Conservation (phyloP, 2,888 invertebrate species). For the Busseola fusca region DNA sequence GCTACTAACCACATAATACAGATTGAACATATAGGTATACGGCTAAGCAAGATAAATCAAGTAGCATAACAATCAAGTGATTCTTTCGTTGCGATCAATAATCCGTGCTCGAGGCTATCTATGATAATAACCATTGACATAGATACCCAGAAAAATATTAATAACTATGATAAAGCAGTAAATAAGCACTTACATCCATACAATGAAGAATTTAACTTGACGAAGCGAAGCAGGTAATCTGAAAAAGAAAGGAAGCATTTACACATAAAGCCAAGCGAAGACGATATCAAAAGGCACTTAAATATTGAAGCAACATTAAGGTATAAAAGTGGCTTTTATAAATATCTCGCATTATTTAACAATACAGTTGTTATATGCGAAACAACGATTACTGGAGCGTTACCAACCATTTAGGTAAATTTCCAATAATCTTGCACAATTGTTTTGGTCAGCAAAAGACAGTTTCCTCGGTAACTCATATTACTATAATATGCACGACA, state of each 20-base stretch:
- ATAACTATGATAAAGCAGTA: constrained; percentile 45
- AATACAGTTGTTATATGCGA: neutral
- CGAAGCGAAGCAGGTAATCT: constrained; percentile 63
- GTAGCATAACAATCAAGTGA: constrained; percentile 14
- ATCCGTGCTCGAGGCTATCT: constrained; percentile 23
- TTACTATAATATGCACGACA: neutral
- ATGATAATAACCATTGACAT: constrained; percentile 36
- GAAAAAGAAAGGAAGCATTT: constrained; percentile 67
- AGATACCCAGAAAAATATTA: constrained; percentile 25
- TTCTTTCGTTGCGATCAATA: constrained; percentile 32
- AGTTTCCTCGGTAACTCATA: neutral
- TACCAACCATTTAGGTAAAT: neutral
- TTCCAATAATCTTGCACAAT: neutral
- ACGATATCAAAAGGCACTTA: constrained; percentile 39
- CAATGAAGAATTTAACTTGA: constrained; percentile 63
- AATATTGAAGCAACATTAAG: constrained; percentile 29
- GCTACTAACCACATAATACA: neutral
- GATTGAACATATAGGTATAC: neutral
- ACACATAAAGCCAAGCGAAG: constrained; percentile 59
- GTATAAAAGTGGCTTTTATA: constrained; percentile 14
- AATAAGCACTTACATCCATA: constrained; percentile 69
- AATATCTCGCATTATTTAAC: constrained; percentile 13
- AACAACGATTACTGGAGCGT: neutral
- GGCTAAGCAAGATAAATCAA: constrained; percentile 19
- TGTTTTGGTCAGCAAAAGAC: neutral